phyloP scores from a whole-genome alignment of 2,888 invertebrate species.

The Capitulum mitella region DNA sequence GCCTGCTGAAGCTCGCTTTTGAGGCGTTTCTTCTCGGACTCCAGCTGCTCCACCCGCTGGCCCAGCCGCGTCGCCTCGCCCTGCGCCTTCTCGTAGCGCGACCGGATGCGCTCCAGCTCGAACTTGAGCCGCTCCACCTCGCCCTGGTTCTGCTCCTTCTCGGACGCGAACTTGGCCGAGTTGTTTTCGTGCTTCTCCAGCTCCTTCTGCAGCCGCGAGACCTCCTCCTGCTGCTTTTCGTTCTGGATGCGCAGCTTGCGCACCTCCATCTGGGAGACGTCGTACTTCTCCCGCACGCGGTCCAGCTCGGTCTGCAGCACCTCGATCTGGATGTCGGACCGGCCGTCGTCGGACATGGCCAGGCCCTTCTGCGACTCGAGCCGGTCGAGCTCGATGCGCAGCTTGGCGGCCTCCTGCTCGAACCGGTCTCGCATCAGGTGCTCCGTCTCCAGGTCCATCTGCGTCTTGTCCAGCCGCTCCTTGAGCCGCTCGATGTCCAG shows the following conservation, averaged over 20 bases:
- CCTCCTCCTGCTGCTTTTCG: slow-evolving; percentile 83
- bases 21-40: slow-evolving; percentile 51
- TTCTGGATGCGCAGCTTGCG: slow-evolving; percentile 72
- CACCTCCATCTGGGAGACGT: slow-evolving; percentile 46
- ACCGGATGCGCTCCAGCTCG: slow-evolving; percentile 65
- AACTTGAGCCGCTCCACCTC: slow-evolving; percentile 43
- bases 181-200: slow-evolving; percentile 86
- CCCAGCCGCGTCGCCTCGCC: slow-evolving; percentile 53
- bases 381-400: slow-evolving; percentile 63
- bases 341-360: slow-evolving; percentile 53
- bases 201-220: slow-evolving; percentile 77
- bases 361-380: slow-evolving; percentile 51
- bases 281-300: slow-evolving; percentile 52
- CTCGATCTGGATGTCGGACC: slow-evolving; percentile 45
- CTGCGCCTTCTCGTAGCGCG: slow-evolving; percentile 35
- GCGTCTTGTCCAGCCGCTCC: slow-evolving; percentile 60
- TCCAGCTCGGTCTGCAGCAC: slow-evolving; percentile 62
- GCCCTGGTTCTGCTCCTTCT: slow-evolving; percentile 39
- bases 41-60: slow-evolving; percentile 39
- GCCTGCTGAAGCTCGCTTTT: slow-evolving; percentile 38
- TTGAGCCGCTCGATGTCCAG: slow-evolving; percentile 35
- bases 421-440: slow-evolving; percentile 54
- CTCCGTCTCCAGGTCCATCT: slow-evolving; percentile 64
- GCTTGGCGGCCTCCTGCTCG: slow-evolving; percentile 58
- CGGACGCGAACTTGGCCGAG: slow-evolving; percentile 52